A percentile compares a stretch with the other conserved stretches of the same genome.
Evolutionary conservation across 2,797 vertebrate species (phyloP).

Genomic region (Meda fulgida): DNA sequence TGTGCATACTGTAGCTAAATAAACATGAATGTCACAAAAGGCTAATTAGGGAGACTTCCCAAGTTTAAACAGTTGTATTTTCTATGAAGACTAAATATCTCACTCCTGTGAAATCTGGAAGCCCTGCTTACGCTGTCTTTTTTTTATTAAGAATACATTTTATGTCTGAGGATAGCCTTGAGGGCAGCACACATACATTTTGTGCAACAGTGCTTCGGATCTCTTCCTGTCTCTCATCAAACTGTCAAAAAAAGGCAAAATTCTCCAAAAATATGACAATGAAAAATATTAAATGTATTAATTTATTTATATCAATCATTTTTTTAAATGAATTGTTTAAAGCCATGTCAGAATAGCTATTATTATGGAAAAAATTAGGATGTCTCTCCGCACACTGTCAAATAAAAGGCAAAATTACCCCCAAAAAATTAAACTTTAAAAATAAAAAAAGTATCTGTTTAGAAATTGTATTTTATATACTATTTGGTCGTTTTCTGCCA

Average conservation of each 20-base stretch:
- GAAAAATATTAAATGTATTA: not conserved
- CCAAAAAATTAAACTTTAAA: not conserved
- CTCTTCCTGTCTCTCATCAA: not conserved
- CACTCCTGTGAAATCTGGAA: constrained; percentile 11
- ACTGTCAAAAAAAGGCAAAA: constrained; percentile 4
- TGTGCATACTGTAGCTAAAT: constrained; percentile 39
- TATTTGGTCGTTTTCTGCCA: not conserved
- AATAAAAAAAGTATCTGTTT: not conserved
- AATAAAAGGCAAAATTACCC: too few species aligned
- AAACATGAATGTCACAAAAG: constrained; percentile 32
- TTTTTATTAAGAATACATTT: not conserved
- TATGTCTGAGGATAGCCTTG: not conserved
- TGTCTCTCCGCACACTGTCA: too few species aligned
- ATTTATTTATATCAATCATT: not conserved
- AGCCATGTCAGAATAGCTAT: not conserved
- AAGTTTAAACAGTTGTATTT: constrained; percentile 24
- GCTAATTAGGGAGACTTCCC: constrained; percentile 20
- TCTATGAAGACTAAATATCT: constrained; percentile 30
- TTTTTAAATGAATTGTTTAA: not conserved
- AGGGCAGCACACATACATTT: not conserved
- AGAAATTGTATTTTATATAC: not conserved
- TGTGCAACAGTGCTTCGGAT: not conserved
- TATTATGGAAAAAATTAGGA: not conserved
- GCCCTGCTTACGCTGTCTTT: constrained; percentile 4
- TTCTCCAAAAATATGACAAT: not conserved